phyloP scores from a whole-genome alignment of 2,113 vertebrate genomes.

The Nothocercus julius region DNA sequence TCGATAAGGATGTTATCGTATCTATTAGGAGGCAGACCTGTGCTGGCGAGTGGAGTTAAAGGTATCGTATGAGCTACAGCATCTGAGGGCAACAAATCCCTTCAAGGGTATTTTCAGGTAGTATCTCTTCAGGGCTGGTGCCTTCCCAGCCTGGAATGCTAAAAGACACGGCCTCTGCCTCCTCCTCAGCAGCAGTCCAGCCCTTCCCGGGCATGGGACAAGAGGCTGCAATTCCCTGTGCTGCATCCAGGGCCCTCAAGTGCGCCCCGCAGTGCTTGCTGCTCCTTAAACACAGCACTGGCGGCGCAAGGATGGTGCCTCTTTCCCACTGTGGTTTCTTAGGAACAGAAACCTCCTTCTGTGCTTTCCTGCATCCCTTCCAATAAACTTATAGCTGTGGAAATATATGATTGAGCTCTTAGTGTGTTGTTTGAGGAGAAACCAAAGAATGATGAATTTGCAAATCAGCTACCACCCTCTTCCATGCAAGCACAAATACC shows the following conservation, averaged over 20 bases:
- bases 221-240: not conserved
- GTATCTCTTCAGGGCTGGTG: not conserved
- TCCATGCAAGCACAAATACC: not conserved
- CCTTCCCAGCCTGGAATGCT: not conserved
- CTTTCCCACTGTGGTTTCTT: not conserved
- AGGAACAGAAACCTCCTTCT: not conserved
- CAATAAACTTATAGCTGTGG: not conserved
- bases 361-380: not conserved
- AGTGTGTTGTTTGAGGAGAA: not conserved
- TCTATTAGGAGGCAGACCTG: not conserved
- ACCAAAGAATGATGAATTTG: not conserved
- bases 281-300: not conserved
- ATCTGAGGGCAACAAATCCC: not conserved
- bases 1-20: not conserved
- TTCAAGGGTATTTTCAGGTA: not conserved
- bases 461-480: not conserved
- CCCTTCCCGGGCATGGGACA: not conserved
- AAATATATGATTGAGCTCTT: not conserved
- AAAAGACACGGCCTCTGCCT: not conserved
- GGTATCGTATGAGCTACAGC: rapidly evolving
- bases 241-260: not conserved
- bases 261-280: not conserved
- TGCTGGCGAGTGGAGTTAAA: not conserved
- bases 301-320: not conserved
- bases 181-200: not conserved